phyloP scores from a whole-genome alignment of 2,113 vertebrate species.

The Alethe diademata region DNA sequence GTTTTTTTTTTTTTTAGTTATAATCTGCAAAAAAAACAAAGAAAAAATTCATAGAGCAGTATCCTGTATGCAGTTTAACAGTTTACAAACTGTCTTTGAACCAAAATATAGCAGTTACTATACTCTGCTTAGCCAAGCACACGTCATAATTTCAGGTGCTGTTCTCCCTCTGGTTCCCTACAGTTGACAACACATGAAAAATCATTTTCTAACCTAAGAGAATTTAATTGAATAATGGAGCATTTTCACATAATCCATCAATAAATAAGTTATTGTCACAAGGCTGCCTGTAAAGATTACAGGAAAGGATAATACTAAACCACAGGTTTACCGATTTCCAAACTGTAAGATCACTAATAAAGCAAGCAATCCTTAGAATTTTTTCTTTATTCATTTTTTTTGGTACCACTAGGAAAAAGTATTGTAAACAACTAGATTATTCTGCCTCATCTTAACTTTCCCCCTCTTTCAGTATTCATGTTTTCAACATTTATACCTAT shows the following conservation, averaged over 20 bases:
- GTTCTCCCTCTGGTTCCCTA: conserved; percentile 29
- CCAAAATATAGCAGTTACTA: conserved; percentile 65
- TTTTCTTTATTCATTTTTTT: conserved; percentile 31
- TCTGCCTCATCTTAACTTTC: conserved; percentile 51
- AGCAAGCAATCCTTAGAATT: conserved; percentile 20
- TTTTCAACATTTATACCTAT: conserved; percentile 39
- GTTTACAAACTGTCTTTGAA: conserved; percentile 70
- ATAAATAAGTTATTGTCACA: conserved; percentile 37
- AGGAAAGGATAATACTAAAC: conserved; percentile 49
- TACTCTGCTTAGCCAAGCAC: conserved; percentile 42
- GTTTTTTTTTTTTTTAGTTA: background rate
- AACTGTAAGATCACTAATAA: conserved; percentile 13
- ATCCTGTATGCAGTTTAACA: conserved; percentile 66
- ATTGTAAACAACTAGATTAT: conserved; percentile 21
- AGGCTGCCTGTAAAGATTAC: conserved; percentile 50
- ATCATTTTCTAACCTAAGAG: conserved; percentile 50
- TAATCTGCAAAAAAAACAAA: background rate
- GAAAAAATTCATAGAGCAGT: conserved; percentile 41
- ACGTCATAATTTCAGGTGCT: conserved; percentile 62
- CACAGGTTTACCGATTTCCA: background rate
- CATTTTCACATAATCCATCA: conserved; percentile 50
- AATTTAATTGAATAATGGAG: conserved; percentile 44
- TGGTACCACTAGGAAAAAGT: conserved; percentile 39
- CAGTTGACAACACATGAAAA: conserved; percentile 29
- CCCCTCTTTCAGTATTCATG: conserved; percentile 28